Base-by-base conservation (phyloP, 2,113 vertebrate genomes). In the Muscicapa adusta region DNA sequence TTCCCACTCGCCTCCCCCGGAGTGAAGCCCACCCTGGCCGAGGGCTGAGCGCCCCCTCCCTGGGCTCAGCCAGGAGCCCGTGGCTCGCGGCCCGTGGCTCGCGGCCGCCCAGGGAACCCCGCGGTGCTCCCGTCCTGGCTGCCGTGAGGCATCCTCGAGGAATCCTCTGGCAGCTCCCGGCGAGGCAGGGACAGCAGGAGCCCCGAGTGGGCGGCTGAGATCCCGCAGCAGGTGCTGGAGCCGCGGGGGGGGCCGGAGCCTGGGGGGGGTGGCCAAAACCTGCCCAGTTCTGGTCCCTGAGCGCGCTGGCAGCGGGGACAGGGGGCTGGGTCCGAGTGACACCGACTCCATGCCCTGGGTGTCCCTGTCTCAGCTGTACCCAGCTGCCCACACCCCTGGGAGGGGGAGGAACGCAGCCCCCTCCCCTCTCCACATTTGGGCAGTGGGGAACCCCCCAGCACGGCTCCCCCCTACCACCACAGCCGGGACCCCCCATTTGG, bases 291-390 rank as follows among this genome's bases (percentile, higher is more conserved):
- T 6, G 16, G 4, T 56, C 5, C 43, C 43, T 12, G 67, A 40
- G 66, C 2, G 8, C 2, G 1, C 16, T 53, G 82, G 40, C 54
- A 28, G 33, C 0, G 3, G 65, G 58, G 51, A 36, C 62, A 4
- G 0, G 12, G 45, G 8, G 28, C 34, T 53, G 68, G 18, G 5
- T 34, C 56, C 29, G 2, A 14, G 56, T 2, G 78, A 14, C 70
- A 13, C 42, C 5, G 3, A 2, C 43, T 47, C 33, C 3, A 0
- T 11, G 48, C 25, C 43, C 48, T 2, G 34, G n/a, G 1, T 29
- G 60, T 14, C 47, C 28, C 42, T 7, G 14, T 14, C 19, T 2
- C 11, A 1, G 57, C 18, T 6, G 16, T 18, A 16, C 5, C 75
- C 83, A 19, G 18, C 45, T 63, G 54, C 34, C 34, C 29, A 3